These are phyloP conservation scores for Myrmecophaga tridactyla DNA, from an alignment of 2,113 vertebrate species.

Conservation along the genomic window DNA sequence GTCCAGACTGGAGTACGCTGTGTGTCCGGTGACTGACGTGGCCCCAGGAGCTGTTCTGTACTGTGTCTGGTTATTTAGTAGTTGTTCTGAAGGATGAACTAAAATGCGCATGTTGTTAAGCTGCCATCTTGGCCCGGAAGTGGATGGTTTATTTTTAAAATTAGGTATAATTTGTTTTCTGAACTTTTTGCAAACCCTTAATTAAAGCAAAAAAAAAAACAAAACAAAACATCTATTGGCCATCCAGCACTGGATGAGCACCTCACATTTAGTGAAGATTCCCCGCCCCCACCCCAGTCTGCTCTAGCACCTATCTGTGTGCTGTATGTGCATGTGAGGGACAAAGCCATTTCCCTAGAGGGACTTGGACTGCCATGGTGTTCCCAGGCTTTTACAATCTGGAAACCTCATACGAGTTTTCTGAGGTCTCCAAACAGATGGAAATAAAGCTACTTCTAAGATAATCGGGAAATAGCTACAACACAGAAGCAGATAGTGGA, in stretches of 20 bases:
- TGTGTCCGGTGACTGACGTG: too few species aligned
- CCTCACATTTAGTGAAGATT: too few species aligned
- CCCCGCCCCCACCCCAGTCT: too few species aligned
- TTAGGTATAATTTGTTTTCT: neutral
- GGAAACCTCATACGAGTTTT: neutral
- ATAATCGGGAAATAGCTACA: neutral
- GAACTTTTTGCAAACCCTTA: neutral
- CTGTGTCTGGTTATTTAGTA: too few species aligned
- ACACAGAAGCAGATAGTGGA: neutral
- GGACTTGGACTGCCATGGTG: too few species aligned
- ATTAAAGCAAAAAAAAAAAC: neutral
- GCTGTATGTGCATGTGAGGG: fast-evolving
- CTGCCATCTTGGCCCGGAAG: too few species aligned
- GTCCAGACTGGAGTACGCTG: too few species aligned
- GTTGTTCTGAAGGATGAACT: too few species aligned
- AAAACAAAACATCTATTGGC: neutral
- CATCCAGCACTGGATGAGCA: neutral
- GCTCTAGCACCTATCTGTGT: neutral
- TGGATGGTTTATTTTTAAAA: neutral
- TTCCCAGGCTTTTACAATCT: neutral
- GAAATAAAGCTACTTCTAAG: slow-evolving; percentile 25
- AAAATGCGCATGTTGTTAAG: too few species aligned
- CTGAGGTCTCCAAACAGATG: neutral
- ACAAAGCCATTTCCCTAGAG: neutral
- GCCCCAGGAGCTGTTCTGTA: too few species aligned